Evolutionary conservation across 2,797 vertebrate genomes (phyloP).

Genomic region (Mycteria americana): DNA sequence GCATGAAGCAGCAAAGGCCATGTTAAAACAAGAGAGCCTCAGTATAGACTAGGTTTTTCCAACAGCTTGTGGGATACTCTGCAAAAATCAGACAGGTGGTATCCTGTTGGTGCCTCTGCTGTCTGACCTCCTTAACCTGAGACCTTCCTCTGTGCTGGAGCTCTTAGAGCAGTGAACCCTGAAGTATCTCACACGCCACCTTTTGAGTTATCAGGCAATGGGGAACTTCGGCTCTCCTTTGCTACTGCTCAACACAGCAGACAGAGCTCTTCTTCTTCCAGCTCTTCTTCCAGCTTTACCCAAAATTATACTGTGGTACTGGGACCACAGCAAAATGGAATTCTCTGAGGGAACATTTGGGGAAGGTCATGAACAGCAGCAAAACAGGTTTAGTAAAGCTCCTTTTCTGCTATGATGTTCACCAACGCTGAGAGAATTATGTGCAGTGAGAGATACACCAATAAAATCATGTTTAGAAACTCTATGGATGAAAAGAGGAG

Average conservation of each 20-base stretch:
- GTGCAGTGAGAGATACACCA: not conserved
- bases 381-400: not conserved
- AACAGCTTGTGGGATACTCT: not conserved
- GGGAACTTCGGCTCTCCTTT: not conserved
- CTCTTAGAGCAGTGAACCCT: not conserved
- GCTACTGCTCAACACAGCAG: not conserved
- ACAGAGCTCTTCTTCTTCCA: too few relatives aligned
- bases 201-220: not conserved
- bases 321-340: not conserved
- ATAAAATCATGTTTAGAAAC: not conserved
- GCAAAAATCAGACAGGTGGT: not conserved
- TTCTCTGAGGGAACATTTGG: not conserved
- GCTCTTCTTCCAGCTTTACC: not conserved
- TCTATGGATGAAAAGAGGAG: not conserved
- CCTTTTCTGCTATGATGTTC: not conserved
- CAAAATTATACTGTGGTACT: not conserved
- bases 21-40: not conserved
- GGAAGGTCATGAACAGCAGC: not conserved
- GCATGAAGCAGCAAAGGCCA: not conserved
- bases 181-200: not conserved
- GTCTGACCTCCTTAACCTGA: not conserved
- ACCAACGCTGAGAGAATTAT: not conserved
- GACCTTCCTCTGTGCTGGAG: not conserved
- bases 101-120: not conserved
- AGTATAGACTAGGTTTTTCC: not conserved